Evolutionary conservation across 2,113 vertebrate species (phyloP), one percentile per base, ranked within the genome.

Genomic region (Sprattus sprattus): DNA sequence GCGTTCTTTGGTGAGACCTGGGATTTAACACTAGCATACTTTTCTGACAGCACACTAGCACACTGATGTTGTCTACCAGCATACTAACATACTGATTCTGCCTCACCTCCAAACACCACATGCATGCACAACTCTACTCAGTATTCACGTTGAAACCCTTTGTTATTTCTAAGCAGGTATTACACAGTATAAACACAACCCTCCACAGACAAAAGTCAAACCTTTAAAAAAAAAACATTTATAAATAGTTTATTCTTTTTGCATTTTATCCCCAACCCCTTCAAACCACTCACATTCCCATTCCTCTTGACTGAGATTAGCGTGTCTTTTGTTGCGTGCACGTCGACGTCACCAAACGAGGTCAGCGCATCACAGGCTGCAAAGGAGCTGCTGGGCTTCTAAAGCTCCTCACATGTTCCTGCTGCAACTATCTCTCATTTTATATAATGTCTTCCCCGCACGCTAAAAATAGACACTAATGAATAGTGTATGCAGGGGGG

Each of bases 401-500:
- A n/a, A 64, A 5, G 60, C 60, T 22, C 60, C 25, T 32, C 64
- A 71, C 64, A 71, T 9, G 64, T 11, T 28, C 64, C 64, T 13
- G 25, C 64, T 71, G 64, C 64, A 32, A 3, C 60, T n/a, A 67
- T 67, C 60, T 71, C 28, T 71, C 64, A 71, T 32, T 71, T 71
- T 71, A 71, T 71, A 71, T 71, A 71, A 71, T 71, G 25, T 32
- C 60, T n/a, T n/a, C n/a, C n/a, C 57, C 60, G 5, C 54, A 6
- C 1, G 86, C 88, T 93, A 93, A 88, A 90, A 93, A 93, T 92
- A 93, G 89, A 87, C 49, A 81, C 84, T 88, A 81, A 90, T 92
- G 88, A 91, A 92, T 91, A 89, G 87, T 89, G 91, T 85, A 90
- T 90, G 90, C 84, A 52, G 83, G 90, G 90, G 91, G 22, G 90